Conservation (phyloP, 2,113 vertebrate genomes). For the Phaethon lepturus region DNA sequence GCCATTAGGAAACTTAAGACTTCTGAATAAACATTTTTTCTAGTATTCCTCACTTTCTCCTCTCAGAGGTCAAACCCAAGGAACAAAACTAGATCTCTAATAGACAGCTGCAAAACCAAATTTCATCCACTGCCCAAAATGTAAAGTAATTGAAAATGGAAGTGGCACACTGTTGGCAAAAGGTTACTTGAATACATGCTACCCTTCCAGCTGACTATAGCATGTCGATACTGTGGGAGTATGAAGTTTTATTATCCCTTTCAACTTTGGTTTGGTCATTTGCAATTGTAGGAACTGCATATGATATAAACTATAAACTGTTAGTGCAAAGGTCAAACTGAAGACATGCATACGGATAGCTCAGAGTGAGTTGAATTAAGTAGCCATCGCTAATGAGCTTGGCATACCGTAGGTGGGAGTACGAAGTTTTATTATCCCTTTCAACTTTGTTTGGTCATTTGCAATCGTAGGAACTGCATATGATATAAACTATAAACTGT, state of each 20-base stretch:
- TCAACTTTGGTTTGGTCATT: neutral
- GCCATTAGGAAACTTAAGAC: neutral
- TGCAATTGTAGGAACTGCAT: neutral
- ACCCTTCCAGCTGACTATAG: neutral
- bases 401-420: neutral
- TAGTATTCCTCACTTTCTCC: neutral
- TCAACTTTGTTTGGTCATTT: neutral
- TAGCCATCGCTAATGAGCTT: neutral
- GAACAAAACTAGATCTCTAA: neutral
- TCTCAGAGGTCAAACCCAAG: neutral
- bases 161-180: neutral
- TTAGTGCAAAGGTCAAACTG: neutral
- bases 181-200: neutral
- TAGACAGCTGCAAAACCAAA: neutral
- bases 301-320: neutral
- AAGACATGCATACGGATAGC: neutral
- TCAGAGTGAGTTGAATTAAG: neutral
- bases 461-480: neutral
- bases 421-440: neutral
- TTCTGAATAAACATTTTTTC: neutral
- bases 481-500: neutral
- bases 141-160: constrained; percentile 4
- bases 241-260: neutral
- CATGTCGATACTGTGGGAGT: neutral
- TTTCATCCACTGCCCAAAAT: neutral